Percentiles rank a stretch among this genome's conserved stretches.
phyloP scores from a whole-genome alignment of 2,113 vertebrate species.

The Mirounga angustirostris region DNA sequence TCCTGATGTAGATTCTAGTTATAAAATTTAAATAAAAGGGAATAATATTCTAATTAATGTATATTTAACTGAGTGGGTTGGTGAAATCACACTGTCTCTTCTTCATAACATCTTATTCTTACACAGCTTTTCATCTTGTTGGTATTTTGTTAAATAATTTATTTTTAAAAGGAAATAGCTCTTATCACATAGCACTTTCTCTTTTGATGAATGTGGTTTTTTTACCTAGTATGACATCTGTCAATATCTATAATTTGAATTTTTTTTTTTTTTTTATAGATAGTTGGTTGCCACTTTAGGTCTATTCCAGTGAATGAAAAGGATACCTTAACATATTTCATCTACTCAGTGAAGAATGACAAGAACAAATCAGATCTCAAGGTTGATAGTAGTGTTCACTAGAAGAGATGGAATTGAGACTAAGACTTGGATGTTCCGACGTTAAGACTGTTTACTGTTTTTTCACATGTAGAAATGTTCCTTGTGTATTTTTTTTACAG shows the following conservation, averaged over 20 bases:
- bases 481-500: conserved; percentile 86
- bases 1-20: conserved; percentile 1
- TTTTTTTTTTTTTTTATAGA: conserved; percentile 85
- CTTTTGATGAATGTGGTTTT: conserved; percentile 32
- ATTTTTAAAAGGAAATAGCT: conserved; percentile 35
- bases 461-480: conserved; percentile 86
- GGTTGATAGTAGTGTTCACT: conserved; percentile 89
- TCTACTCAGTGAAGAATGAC: conserved; percentile 93
- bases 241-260: conserved; percentile 69
- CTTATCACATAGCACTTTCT: conserved; percentile 2
- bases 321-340: conserved; percentile 93
- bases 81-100: conserved; percentile 51
- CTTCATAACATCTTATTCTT: conserved; percentile 39
- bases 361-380: conserved; percentile 92
- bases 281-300: conserved; percentile 93
- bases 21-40: conserved; percentile 38
- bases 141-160: conserved; percentile 56
- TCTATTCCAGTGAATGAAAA: conserved; percentile 94
- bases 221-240: conserved; percentile 17
- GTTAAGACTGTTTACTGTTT: conserved; percentile 83
- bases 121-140: conserved; percentile 8
- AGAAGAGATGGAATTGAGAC: conserved; percentile 79
- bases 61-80: neutral
- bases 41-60: neutral
- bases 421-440: conserved; percentile 78